Evolutionary conservation across 2,888 invertebrate genomes (phyloP).

Genomic region (Nomada ferruginata): DNA sequence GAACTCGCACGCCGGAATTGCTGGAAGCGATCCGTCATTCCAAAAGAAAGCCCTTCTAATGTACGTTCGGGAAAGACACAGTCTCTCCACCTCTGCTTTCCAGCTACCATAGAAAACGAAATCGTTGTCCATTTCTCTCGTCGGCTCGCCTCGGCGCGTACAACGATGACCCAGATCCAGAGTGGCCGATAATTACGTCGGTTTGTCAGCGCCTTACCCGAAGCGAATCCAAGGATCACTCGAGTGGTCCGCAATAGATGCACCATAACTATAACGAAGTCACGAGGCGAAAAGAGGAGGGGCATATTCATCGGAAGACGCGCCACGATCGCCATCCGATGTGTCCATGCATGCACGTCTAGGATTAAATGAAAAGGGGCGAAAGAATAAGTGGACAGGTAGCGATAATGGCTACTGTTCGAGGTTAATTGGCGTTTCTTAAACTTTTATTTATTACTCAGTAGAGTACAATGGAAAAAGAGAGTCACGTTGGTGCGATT

Average conservation of each 20-base stretch:
- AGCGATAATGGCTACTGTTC: too few relatives aligned
- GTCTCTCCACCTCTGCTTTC: conserved; percentile 37
- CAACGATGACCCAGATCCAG: conserved; percentile 76
- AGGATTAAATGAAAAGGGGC: too few relatives aligned
- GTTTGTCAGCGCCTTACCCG: conserved; percentile 69
- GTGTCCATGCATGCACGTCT: too few relatives aligned
- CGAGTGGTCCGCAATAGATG: conserved; percentile 36
- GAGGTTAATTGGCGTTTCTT: too few relatives aligned
- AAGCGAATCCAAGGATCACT: conserved; percentile 64
- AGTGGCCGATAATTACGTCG: conserved; percentile 78
- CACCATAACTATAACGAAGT: background rate
- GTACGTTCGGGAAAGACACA: conserved; percentile 18
- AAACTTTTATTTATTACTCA: too few relatives aligned
- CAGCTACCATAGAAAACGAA: conserved; percentile 66
- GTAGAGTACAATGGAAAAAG: too few relatives aligned
- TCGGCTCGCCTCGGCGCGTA: conserved; percentile 52
- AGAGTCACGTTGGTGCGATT: too few relatives aligned
- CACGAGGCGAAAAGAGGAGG: too few relatives aligned
- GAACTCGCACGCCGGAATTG: conserved; percentile 21
- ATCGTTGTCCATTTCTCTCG: conserved; percentile 64
- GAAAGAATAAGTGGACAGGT: too few relatives aligned
- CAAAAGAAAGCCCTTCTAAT: conserved; percentile 53
- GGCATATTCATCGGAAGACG: too few relatives aligned
- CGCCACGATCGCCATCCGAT: too few relatives aligned
- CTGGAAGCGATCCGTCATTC: conserved; percentile 63